A percentile compares a stretch with the other conserved stretches of the same genome.
Evolutionary conservation across 1,140 invertebrate genomes (phyloP).

Genomic region (Dendrolimus punctatus): DNA sequence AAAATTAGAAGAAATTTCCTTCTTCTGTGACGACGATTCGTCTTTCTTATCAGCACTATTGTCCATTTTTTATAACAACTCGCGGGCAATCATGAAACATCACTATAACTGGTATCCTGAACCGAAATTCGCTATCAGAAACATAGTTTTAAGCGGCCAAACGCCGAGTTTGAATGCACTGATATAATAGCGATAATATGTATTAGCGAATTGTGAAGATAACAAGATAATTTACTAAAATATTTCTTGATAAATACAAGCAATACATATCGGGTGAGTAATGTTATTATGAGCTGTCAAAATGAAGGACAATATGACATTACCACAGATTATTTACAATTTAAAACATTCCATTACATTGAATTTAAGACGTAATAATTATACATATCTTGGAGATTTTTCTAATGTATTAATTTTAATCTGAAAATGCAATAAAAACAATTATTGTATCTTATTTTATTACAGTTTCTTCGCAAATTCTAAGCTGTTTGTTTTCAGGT

Average conservation of each 20-base stretch:
- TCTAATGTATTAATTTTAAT: no score
- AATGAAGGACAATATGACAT: slow-evolving; percentile 1
- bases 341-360: no score
- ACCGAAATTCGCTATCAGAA: no score
- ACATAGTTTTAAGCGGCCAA: no score
- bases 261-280: slow-evolving; percentile 9
- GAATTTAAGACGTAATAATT: no score
- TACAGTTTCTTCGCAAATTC: no score
- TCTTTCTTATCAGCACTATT: slow-evolving; percentile 38
- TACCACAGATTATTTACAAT: neutral
- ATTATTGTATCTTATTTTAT: no score
- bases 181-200: slow-evolving; percentile 8
- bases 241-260: slow-evolving; percentile 16
- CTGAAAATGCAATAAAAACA: no score
- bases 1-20: slow-evolving; percentile 36
- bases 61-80: slow-evolving; percentile 39
- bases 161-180: no score
- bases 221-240: slow-evolving; percentile 35
- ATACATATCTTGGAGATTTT: no score
- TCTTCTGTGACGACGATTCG: slow-evolving; percentile 33
- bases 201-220: slow-evolving; percentile 25
- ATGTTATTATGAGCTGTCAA: slow-evolving; percentile 6
- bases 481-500: no score
- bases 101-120: neutral
- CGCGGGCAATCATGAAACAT: slow-evolving; percentile 13